Conservation (phyloP, 2,797 vertebrate species). For the Manis javanica region DNA sequence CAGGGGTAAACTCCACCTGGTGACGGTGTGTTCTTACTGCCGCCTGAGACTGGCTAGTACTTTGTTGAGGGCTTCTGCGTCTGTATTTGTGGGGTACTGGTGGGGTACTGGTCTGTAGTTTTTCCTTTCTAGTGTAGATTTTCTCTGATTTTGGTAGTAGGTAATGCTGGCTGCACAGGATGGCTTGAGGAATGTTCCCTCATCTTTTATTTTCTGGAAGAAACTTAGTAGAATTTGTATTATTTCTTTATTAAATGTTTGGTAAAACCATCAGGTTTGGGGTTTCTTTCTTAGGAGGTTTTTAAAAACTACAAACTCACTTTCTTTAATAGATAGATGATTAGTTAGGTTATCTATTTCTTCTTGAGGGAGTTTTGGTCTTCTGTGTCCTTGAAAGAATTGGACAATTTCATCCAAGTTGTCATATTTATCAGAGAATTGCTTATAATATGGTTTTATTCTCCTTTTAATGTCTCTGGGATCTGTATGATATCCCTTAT, state of each 20-base stretch:
- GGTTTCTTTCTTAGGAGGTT: neutral
- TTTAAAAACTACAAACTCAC: neutral
- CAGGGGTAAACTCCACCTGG: too few relatives aligned
- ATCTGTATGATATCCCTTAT: neutral
- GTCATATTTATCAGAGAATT: neutral
- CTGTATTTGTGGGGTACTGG: neutral
- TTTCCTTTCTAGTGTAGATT: neutral
- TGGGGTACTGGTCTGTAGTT: neutral
- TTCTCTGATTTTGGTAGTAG: neutral
- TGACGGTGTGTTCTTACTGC: neutral
- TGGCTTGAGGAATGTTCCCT: neutral
- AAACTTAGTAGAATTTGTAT: neutral
- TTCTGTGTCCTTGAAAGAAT: neutral
- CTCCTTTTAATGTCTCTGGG: neutral
- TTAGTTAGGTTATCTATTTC: neutral
- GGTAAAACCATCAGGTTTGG: neutral
- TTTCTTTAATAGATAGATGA: neutral
- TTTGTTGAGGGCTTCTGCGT: neutral
- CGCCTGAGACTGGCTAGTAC: neutral
- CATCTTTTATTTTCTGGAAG: slow-evolving; percentile 15
- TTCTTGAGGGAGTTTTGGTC: neutral
- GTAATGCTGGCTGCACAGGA: neutral
- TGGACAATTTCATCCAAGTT: neutral
- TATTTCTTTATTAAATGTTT: neutral
- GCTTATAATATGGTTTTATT: neutral